Evolutionary conservation across 2,888 invertebrate genomes (phyloP), one percentile per base, ranked within the genome.

Genomic region (Globia sparganii): DNA sequence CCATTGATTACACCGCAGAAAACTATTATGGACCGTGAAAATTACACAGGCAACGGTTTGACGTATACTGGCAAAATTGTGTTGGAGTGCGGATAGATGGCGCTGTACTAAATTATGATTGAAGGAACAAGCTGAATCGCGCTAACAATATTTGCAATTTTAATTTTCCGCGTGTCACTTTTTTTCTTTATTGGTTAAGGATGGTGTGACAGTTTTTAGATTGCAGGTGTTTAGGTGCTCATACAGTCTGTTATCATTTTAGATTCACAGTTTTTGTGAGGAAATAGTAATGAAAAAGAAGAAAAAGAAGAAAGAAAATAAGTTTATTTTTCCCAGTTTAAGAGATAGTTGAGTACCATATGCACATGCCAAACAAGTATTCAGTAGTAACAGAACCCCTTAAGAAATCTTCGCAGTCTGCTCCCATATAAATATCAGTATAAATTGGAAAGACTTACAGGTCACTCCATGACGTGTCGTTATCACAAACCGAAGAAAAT

Each of bases 21-120:
- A 89, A 89, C 89, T 88, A 88, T 88, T 89, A 89, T 71, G 75
- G 62, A 72, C 80, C 80, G 72, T 81, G 87, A 72, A 89, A 89
- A 89, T 89, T 89, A 84, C 65, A 87, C 69, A 28, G 84, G 77
- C 62, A 66, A 67, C 62, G 68, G 31, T 77, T 68, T 78, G 80
- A 74, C 80, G 72, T 84, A 69, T 53, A 70, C 65, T 46, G 34
- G 71, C 25, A 53, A 76, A 56, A 83, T 84, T 74, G 43, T 34
- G 4, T 53, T 73, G 0, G 9, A 40, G 21, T 64, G 56, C 40
- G 25, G 40, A 78, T 70, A 82, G 82, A 83, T 81, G 87, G 84
- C 75, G 78, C 59, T 77, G 43, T 79, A 65, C 53, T 53, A 62
- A 84, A 74, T 77, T 77, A 71, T 81, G 71, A 71, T 77, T 77